Percentiles rank a stretch among this genome's conserved stretches.
Evolutionary conservation across 2,797 vertebrate genomes (phyloP).

Genomic region (Decapterus maruadsi): DNA sequence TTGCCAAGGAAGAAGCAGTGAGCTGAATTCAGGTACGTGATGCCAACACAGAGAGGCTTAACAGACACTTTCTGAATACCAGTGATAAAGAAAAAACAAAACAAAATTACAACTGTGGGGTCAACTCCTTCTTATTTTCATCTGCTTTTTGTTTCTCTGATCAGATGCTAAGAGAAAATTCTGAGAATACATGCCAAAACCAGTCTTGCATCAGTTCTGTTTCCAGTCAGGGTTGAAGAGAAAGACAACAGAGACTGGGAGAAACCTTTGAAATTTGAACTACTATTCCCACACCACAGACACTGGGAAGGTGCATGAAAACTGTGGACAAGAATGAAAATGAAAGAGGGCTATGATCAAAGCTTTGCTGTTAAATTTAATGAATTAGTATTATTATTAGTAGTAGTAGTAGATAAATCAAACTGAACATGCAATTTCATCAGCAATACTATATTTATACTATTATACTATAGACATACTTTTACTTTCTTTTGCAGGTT

Average conservation of each 20-base stretch:
- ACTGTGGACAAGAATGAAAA: conserved; percentile 17
- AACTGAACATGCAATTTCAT: conserved; percentile 15
- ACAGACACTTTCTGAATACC: conserved; percentile 23
- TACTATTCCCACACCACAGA: conserved; percentile 20
- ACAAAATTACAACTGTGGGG: conserved; percentile 37
- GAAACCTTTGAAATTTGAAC: conserved; percentile 40
- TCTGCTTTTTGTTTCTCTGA: conserved; percentile 32
- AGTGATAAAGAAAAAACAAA: conserved; percentile 26
- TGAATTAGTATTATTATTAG: background rate
- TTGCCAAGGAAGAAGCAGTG: conserved; percentile 25
- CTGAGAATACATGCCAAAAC: conserved; percentile 14
- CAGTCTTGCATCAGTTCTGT: conserved; percentile 14
- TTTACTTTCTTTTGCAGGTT: background rate
- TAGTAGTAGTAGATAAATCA: conserved; percentile 1
- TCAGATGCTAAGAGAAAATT: conserved; percentile 7
- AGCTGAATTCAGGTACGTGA: conserved; percentile 29
- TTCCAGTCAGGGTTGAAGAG: conserved; percentile 9
- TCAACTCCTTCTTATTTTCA: conserved; percentile 27
- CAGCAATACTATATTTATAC: too few species aligned
- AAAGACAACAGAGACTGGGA: conserved; percentile 21
- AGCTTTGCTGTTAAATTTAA: conserved; percentile 23
- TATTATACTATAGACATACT: too few species aligned
- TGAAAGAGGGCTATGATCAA: conserved; percentile 28
- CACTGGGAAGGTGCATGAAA: conserved; percentile 21
- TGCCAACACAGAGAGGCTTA: conserved; percentile 41